Evolutionary conservation across 2,113 vertebrate genomes (phyloP), one percentile per base, ranked within the genome.

Genomic region (Glareola pratincola): DNA sequence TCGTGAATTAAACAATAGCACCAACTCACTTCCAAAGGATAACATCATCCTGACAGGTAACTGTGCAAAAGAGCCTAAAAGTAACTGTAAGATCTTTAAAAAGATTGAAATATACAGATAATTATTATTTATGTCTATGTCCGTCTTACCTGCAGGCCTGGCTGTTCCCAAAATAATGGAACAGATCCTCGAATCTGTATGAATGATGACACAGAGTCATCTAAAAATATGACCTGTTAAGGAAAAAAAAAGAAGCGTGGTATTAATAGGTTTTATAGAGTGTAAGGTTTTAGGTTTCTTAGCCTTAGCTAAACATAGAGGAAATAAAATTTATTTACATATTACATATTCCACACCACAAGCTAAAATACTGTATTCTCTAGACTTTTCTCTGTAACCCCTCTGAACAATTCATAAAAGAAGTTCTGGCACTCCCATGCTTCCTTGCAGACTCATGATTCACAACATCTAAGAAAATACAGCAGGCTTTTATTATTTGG

Each of bases 111-210:
- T n/a, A n/a, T n/a, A n/a, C n/a, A n/a, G n/a, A n/a, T n/a, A n/a
- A n/a, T n/a, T n/a, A n/a, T n/a, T n/a, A n/a, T n/a, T n/a, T n/a
- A n/a, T n/a, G n/a, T n/a, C n/a, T n/a, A n/a, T n/a, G n/a, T n/a
- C n/a, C n/a, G n/a, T n/a, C 94, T 95, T 98, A 99, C 99, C 98
- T 99, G 99, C 92, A 99, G 98, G 54, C 99, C 99, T 37, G 99
- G 99, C 78, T 99, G 99, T 85, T 99, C 99, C 99, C 99, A 99
- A 98, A 99, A 99, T 86, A 99, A 97, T 6, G 99, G 99, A 93
- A 99, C 98, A 91, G 99, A 99, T 30, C 99, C 99, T 90, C 99
- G 98, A 94, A 99, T 99, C 97, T 99, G 99, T 96, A 99, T 99
- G 98, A 99, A 99, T 62, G 99, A 99, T 9, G 99, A 99, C 39